phyloP scores from a whole-genome alignment of 2,888 invertebrate species.

The Tinea semifulvella region DNA sequence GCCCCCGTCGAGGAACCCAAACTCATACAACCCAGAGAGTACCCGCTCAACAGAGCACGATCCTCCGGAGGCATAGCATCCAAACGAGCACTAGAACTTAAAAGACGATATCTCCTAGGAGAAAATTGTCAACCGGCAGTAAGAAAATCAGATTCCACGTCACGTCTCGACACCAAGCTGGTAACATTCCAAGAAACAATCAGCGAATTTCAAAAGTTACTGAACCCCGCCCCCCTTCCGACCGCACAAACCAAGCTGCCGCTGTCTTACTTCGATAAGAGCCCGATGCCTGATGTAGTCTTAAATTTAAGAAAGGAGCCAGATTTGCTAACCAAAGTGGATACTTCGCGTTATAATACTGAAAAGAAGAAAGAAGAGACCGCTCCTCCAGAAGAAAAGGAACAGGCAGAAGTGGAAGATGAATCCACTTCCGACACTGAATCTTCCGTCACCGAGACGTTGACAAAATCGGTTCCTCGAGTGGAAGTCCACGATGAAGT shows the following conservation, averaged over 20 bases:
- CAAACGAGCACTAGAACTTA: conserved; percentile 86
- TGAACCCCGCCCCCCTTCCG: conserved; percentile 76
- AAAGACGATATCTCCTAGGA: conserved; percentile 84
- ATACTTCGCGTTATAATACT: neutral
- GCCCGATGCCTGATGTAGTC: conserved; percentile 11
- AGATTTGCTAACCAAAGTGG: conserved; percentile 56
- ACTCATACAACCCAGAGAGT: conserved; percentile 79
- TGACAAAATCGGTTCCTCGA: conserved; percentile 68
- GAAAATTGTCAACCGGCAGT: conserved; percentile 75
- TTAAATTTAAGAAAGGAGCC: conserved; percentile 3
- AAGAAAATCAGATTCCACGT: conserved; percentile 83
- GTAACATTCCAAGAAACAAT: conserved; percentile 86
- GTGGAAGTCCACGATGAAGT: conserved; percentile 78
- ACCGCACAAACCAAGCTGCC: conserved; percentile 25
- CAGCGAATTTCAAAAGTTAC: conserved; percentile 86
- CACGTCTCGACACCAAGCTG: conserved; percentile 84
- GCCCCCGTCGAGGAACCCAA: conserved; percentile 80
- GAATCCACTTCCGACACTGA: conserved; percentile 63
- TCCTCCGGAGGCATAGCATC: conserved; percentile 90
- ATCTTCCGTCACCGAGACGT: conserved; percentile 46
- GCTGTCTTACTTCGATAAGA: conserved; percentile 24
- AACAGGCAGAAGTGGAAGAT: conserved; percentile 43
- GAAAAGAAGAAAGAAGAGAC: neutral
- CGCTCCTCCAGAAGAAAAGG: conserved; percentile 37
- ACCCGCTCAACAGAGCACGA: conserved; percentile 81